phyloP scores from a whole-genome alignment of 2,888 invertebrate species.

The Chrysolina haemoptera region DNA sequence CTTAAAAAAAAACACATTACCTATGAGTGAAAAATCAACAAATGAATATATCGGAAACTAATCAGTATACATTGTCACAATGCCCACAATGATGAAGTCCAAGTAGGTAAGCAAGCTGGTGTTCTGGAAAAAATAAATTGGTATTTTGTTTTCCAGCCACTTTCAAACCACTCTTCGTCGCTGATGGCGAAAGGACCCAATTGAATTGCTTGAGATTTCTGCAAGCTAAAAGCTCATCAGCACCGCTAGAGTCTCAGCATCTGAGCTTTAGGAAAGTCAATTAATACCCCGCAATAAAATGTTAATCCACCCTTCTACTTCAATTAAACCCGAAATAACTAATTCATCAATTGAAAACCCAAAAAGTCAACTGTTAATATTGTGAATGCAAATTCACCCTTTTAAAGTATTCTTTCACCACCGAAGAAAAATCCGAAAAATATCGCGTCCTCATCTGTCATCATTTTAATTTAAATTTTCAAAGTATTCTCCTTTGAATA shows the following conservation, averaged over 20 bases:
- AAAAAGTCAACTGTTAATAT: constrained; percentile 53
- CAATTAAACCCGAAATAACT: constrained; percentile 52
- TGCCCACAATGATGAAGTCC: too few species aligned
- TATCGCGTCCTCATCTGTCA: constrained; percentile 52
- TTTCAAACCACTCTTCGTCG: background rate
- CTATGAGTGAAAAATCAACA: too few species aligned
- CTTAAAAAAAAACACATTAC: too few species aligned
- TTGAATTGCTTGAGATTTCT: background rate
- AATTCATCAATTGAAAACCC: constrained; percentile 58
- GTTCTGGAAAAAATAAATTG: background rate
- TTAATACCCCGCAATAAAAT: constrained; percentile 48
- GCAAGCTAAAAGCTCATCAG: background rate
- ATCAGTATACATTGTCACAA: too few species aligned
- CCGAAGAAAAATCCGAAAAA: constrained; percentile 52
- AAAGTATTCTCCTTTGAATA: constrained; percentile 67
- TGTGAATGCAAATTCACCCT: constrained; percentile 58
- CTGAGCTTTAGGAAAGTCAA: constrained; percentile 41
- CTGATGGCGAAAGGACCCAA: background rate
- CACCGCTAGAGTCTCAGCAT: constrained; percentile 23
- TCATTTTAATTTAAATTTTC: constrained; percentile 66
- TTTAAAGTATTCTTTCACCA: constrained; percentile 52
- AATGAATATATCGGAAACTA: too few species aligned
- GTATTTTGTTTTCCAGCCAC: background rate
- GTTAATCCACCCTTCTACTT: constrained; percentile 46
- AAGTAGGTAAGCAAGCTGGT: background rate